phyloP scores from a whole-genome alignment of 2,113 vertebrate genomes.

The Odocoileus virginianus region DNA sequence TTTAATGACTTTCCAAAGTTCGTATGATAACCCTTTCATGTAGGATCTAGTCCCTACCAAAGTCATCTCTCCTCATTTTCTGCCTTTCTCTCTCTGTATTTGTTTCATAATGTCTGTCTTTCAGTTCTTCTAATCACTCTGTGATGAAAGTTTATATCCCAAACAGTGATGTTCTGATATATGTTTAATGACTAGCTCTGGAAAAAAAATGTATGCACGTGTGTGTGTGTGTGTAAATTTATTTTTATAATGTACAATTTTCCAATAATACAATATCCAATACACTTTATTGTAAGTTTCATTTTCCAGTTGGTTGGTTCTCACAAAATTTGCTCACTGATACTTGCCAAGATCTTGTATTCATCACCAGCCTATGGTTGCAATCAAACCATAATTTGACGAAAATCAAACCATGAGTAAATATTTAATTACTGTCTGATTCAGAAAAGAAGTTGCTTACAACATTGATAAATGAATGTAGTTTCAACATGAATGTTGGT shows the following conservation, averaged over 20 bases:
- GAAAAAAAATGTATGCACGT: background rate
- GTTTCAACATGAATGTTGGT: background rate
- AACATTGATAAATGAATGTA: background rate
- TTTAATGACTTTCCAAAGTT: background rate
- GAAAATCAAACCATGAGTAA: background rate
- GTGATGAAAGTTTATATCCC: background rate
- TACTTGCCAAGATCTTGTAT: background rate
- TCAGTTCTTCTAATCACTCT: background rate
- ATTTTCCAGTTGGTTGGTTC: background rate
- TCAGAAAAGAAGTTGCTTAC: background rate
- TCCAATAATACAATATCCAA: background rate
- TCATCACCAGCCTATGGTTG: background rate
- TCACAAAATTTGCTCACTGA: background rate
- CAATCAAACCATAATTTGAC: background rate
- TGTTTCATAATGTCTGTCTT: background rate
- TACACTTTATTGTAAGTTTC: background rate
- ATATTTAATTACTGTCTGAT: background rate
- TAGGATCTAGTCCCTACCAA: too few species aligned
- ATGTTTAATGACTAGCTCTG: background rate
- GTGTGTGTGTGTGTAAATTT: background rate
- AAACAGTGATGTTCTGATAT: background rate
- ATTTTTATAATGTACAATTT: background rate
- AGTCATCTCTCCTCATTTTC: background rate
- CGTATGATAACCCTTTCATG: rapidly evolving
- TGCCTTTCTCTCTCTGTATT: background rate